phyloP scores from a whole-genome alignment of 2,888 invertebrate species.

The Hirudinaria manillensis region DNA sequence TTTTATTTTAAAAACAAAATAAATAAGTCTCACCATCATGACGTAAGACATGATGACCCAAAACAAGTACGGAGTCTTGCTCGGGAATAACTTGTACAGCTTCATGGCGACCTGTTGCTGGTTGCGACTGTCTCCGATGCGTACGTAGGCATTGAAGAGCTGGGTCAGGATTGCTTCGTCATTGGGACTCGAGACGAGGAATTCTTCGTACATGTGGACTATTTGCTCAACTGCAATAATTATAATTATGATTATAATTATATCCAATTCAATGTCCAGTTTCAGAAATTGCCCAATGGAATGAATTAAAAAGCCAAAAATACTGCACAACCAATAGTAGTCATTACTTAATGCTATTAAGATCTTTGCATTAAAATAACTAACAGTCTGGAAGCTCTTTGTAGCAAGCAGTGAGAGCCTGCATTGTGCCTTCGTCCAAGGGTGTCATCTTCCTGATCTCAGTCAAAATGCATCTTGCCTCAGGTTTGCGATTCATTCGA shows the following conservation, averaged over 20 bases:
- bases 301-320: not conserved
- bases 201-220: slow-evolving; percentile 80
- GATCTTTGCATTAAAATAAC: slow-evolving; percentile 47
- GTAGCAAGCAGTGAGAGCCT: slow-evolving; percentile 90
- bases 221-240: slow-evolving; percentile 72
- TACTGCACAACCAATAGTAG: not conserved
- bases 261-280: not conserved
- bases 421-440: slow-evolving; percentile 83
- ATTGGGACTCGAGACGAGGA: slow-evolving; percentile 73
- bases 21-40: not conserved
- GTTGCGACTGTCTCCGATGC: slow-evolving; percentile 78
- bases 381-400: slow-evolving; percentile 84
- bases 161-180: slow-evolving; percentile 89
- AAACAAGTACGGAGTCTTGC: slow-evolving; percentile 89
- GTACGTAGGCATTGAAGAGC: slow-evolving; percentile 89
- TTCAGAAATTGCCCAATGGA: not conserved
- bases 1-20: slow-evolving; percentile 4
- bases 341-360: not conserved
- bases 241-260: not conserved
- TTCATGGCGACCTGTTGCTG: slow-evolving; percentile 84
- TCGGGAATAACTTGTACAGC: slow-evolving; percentile 77
- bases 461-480: slow-evolving; percentile 71
- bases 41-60: slow-evolving; percentile 65
- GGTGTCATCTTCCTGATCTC: slow-evolving; percentile 61
- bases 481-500: slow-evolving; percentile 75